These are phyloP conservation scores for Ooceraea biroi DNA, from an alignment of 1,140 invertebrate genomes.

Conservation along the genomic window DNA sequence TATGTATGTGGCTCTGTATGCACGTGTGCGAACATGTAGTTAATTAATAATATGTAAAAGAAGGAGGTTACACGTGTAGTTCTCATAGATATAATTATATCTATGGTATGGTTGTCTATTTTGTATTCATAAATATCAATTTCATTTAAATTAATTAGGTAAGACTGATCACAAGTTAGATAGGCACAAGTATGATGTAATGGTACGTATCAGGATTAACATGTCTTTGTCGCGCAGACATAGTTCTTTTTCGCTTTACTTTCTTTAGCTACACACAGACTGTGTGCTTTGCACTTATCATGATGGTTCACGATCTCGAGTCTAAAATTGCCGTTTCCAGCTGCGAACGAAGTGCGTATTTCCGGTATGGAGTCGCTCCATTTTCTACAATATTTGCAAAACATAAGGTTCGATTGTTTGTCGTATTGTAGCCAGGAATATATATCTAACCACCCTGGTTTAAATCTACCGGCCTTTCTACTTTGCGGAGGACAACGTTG, in stretches of 20 bases:
- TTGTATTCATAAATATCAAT: constrained; percentile 16
- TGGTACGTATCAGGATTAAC: constrained; percentile 10
- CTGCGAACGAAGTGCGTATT: constrained; percentile 91
- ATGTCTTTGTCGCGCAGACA: constrained; percentile 50
- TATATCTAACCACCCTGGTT: constrained; percentile 88
- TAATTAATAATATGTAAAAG: too few species aligned
- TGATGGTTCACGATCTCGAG: constrained; percentile 92
- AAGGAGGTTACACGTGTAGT: too few species aligned
- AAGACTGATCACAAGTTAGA: constrained; percentile 24
- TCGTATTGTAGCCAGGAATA: constrained; percentile 91
- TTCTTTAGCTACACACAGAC: constrained; percentile 88
- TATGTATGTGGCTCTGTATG: too few species aligned
- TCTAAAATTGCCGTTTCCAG: constrained; percentile 91
- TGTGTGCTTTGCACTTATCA: constrained; percentile 92
- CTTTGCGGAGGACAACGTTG: constrained; percentile 70
- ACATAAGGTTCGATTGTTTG: constrained; percentile 89
- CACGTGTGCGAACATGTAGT: too few species aligned
- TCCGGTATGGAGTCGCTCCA: constrained; percentile 90
- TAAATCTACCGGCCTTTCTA: constrained; percentile 88
- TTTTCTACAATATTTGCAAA: constrained; percentile 90
- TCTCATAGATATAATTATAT: too few species aligned
- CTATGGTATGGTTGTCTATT: too few species aligned
- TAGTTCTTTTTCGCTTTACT: constrained; percentile 66
- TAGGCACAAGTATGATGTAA: not conserved
- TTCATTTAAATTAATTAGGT: constrained; percentile 37